phyloP scores from a whole-genome alignment of 2,888 invertebrate genomes.

The Sipunculus nudus region DNA sequence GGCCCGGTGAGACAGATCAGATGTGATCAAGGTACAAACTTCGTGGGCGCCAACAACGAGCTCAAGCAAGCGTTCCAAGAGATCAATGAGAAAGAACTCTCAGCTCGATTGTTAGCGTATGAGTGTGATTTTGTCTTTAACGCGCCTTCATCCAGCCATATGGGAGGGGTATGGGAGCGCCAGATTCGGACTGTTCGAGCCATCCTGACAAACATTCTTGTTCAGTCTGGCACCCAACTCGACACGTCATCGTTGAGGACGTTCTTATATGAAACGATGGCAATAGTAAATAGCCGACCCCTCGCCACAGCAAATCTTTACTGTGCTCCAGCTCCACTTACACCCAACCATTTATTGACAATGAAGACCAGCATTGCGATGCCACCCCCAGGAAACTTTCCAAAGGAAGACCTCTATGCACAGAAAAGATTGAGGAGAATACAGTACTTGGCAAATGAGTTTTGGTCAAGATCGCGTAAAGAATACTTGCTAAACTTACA shows the following conservation, averaged over 20 bases:
- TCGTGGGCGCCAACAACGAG: constrained; percentile 43
- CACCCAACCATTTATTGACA: constrained; percentile 19
- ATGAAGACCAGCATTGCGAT: constrained; percentile 14
- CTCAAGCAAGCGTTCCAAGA: constrained; percentile 16
- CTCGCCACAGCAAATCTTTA: constrained; percentile 2
- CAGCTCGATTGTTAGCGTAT: background rate
- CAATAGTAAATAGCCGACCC: constrained; percentile 23
- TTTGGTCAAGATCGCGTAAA: constrained; percentile 5
- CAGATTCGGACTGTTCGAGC: constrained; percentile 21
- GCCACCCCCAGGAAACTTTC: constrained; percentile 19
- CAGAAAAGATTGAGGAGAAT: constrained; percentile 16
- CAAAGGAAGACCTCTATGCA: constrained; percentile 13
- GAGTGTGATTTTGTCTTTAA: constrained; percentile 16
- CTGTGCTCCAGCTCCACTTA: constrained; percentile 7
- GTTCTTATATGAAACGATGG: constrained; percentile 24
- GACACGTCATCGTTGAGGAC: constrained; percentile 32
- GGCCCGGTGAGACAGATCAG: constrained; percentile 35
- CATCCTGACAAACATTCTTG: constrained; percentile 11
- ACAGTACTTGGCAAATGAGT: constrained; percentile 11
- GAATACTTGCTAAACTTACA: constrained; percentile 9
- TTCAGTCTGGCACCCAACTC: background rate
- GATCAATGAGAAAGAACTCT: constrained; percentile 6
- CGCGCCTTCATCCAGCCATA: constrained; percentile 18
- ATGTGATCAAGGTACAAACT: constrained; percentile 46
- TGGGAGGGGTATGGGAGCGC: constrained; percentile 21